phyloP scores from a whole-genome alignment of 2,797 vertebrate species.

The Hapalemur alaotrensis region DNA sequence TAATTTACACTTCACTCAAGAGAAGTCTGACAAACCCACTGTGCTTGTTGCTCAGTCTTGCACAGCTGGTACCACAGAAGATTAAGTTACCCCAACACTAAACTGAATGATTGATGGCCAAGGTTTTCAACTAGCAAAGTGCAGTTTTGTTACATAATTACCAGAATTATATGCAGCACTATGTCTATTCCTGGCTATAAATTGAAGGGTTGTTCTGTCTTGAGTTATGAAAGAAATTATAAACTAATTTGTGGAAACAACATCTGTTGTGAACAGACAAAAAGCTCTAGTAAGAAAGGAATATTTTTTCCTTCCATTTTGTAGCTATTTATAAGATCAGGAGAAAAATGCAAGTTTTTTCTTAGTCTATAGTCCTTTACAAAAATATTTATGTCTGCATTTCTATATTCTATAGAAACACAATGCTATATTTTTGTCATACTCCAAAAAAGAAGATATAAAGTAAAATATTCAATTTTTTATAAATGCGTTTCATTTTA shows the following conservation, averaged over 20 bases:
- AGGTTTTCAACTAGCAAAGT: constrained; percentile 81
- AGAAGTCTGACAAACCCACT: constrained; percentile 40
- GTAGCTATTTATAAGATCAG: constrained; percentile 77
- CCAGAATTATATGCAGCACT: constrained; percentile 79
- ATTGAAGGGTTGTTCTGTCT: constrained; percentile 84
- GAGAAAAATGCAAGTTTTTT: constrained; percentile 59
- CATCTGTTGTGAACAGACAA: constrained; percentile 80
- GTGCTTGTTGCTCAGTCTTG: constrained; percentile 10
- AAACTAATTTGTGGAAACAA: constrained; percentile 85
- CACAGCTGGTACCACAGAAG: constrained; percentile 80
- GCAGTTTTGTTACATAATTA: constrained; percentile 84
- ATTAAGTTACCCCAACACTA: constrained; percentile 81
- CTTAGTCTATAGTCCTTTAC: constrained; percentile 33
- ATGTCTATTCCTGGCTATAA: constrained; percentile 83
- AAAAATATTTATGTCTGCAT: constrained; percentile 48
- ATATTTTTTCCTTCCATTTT: constrained; percentile 78
- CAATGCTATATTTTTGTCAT: neutral
- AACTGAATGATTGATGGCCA: constrained; percentile 79
- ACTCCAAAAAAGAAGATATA: neutral
- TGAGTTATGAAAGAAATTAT: constrained; percentile 87
- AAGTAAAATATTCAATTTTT: neutral
- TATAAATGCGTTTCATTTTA: neutral
- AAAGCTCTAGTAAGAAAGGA: constrained; percentile 67
- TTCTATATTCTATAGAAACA: constrained; percentile 49
- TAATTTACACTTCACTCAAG: constrained; percentile 52